These are phyloP conservation scores for Uropetala carovei DNA, from an alignment of 2,888 invertebrate genomes.

Conservation along the genomic window DNA sequence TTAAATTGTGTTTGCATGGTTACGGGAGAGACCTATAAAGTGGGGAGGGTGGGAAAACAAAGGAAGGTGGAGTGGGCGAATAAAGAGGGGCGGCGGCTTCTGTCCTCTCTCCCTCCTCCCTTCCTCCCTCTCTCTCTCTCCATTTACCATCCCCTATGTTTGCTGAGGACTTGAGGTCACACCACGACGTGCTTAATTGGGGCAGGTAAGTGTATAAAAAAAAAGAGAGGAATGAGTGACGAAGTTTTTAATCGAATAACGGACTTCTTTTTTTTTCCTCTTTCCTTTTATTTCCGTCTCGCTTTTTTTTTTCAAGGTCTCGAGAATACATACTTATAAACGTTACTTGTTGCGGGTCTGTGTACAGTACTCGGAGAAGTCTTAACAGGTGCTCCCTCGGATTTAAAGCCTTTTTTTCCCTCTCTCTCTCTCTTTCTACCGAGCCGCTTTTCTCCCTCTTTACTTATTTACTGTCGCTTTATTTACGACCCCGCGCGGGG, in stretches of 20 bases:
- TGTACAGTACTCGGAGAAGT: background rate
- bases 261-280: background rate
- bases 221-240: background rate
- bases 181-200: background rate
- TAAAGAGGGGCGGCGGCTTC: no score
- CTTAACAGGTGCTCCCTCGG: background rate
- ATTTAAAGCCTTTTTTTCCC: slow-evolving; percentile 19
- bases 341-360: slow-evolving; percentile 1
- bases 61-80: no score
- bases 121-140: no score
- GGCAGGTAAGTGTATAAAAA: background rate
- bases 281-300: background rate
- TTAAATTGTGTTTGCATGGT: background rate
- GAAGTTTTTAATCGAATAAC: background rate
- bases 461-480: background rate
- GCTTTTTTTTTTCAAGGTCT: background rate
- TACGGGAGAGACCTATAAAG: background rate
- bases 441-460: background rate
- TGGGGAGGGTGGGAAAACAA: no score
- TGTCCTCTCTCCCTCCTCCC: no score
- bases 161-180: background rate
- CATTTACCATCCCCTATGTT: no score
- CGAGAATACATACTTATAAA: slow-evolving; percentile 14
- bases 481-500: background rate
- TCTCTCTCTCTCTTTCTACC: background rate